Conservation (phyloP, 2,888 invertebrate genomes). For the Scaeva pyrastri region DNA sequence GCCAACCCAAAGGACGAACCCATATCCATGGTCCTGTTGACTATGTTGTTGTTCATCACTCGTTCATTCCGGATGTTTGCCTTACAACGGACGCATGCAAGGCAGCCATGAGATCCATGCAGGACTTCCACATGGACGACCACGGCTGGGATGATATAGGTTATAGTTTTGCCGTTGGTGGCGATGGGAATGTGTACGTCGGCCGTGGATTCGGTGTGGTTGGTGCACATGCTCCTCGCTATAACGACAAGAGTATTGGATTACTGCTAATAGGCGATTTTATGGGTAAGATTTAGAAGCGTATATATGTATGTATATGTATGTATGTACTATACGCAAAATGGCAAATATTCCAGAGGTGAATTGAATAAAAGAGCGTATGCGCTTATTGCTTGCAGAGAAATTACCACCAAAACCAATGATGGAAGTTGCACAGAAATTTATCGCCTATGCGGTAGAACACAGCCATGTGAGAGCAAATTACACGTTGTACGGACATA, state of each 20-base stretch:
- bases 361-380: slow-evolving; percentile 39
- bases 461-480: slow-evolving; percentile 85
- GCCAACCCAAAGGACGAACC: slow-evolving; percentile 81
- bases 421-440: slow-evolving; percentile 85
- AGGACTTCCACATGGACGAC: slow-evolving; percentile 85
- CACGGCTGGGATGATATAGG: slow-evolving; percentile 88
- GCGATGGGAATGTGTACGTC: slow-evolving; percentile 87
- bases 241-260: slow-evolving; percentile 87
- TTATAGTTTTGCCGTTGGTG: slow-evolving; percentile 88
- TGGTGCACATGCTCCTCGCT: slow-evolving; percentile 88
- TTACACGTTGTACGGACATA: slow-evolving; percentile 87
- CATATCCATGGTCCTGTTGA: slow-evolving; percentile 85
- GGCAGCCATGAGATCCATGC: slow-evolving; percentile 86
- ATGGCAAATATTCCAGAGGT: neutral
- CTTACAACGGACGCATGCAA: slow-evolving; percentile 84
- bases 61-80: slow-evolving; percentile 86
- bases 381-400: slow-evolving; percentile 82
- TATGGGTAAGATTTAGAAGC: slow-evolving; percentile 60
- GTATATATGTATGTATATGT: too few species aligned
- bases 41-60: slow-evolving; percentile 88
- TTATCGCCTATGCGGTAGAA: slow-evolving; percentile 86
- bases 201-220: slow-evolving; percentile 88
- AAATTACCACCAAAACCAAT: slow-evolving; percentile 86
- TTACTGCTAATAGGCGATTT: slow-evolving; percentile 87
- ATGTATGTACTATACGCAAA: too few species aligned